These are phyloP conservation scores for Ranitomeya variabilis DNA, from an alignment of 2,113 vertebrate species.

Conservation along the genomic window DNA sequence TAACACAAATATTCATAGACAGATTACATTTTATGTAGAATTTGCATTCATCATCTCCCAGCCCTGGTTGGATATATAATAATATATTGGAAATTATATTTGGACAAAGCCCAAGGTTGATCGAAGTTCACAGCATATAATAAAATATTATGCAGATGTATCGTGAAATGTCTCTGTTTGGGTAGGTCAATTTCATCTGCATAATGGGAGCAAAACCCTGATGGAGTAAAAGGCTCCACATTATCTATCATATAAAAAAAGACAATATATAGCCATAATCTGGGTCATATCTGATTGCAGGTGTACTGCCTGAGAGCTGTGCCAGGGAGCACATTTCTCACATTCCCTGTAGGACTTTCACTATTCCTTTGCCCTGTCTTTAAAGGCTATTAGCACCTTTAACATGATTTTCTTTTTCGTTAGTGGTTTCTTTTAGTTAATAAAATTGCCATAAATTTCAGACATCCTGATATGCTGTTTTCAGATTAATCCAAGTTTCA, in stretches of 20 bases:
- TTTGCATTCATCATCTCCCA: background rate
- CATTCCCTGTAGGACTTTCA: too few species aligned
- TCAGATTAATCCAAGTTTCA: too few species aligned
- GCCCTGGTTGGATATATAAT: background rate
- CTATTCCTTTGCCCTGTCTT: too few species aligned
- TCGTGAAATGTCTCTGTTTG: background rate
- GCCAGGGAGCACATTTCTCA: too few species aligned
- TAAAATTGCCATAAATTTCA: too few species aligned
- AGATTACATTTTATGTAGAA: background rate
- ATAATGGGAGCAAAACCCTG: background rate
- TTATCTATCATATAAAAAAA: background rate
- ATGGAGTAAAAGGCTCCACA: background rate
- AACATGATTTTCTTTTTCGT: too few species aligned
- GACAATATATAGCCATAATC: background rate
- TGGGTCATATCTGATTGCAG: background rate
- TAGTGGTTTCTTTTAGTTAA: too few species aligned
- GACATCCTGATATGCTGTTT: too few species aligned
- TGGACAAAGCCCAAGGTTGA: background rate
- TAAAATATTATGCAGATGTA: background rate
- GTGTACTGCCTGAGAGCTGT: too few species aligned
- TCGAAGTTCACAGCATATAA: background rate
- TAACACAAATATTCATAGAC: conserved; percentile 1
- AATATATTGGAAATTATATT: background rate
- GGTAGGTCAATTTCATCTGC: background rate
- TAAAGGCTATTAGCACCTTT: too few species aligned